Evolutionary conservation across 2,113 vertebrate species (phyloP).

Genomic region (Actinemys pallida): DNA sequence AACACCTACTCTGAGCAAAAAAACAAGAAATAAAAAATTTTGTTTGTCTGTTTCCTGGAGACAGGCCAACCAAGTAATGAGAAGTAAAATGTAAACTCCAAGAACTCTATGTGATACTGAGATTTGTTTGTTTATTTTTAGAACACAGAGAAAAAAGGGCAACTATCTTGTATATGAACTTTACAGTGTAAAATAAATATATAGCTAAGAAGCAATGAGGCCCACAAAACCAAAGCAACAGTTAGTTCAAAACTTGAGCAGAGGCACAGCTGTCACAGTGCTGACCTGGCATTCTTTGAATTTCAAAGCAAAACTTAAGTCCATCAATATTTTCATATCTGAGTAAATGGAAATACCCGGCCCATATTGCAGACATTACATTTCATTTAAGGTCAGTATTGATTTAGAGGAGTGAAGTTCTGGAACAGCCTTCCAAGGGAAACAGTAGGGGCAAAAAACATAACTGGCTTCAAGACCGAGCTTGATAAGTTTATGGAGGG

Average conservation of each 20-base stretch:
- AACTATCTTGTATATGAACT: constrained; percentile 51
- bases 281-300: constrained; percentile 53
- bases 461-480: no score
- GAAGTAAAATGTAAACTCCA: neutral
- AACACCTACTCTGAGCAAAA: neutral
- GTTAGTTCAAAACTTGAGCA: constrained; percentile 65
- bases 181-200: constrained; percentile 42
- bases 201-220: constrained; percentile 23
- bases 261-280: constrained; percentile 63
- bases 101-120: constrained; percentile 36
- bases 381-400: neutral
- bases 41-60: neutral
- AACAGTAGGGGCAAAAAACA: no score
- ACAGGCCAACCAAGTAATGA: constrained; percentile 3
- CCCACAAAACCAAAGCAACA: constrained; percentile 57
- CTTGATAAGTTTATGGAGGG: no score
- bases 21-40: neutral
- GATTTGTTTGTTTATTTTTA: constrained; percentile 30
- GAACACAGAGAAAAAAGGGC: constrained; percentile 10
- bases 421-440: no score
- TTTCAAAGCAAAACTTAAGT: constrained; percentile 59
- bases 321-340: constrained; percentile 28
- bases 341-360: constrained; percentile 5
- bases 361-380: constrained; percentile 16
- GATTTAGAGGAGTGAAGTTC: no score